Evolutionary conservation across 2,113 vertebrate species (phyloP), one percentile per base, ranked within the genome.

Genomic region (Tychaedon coryphoeus): DNA sequence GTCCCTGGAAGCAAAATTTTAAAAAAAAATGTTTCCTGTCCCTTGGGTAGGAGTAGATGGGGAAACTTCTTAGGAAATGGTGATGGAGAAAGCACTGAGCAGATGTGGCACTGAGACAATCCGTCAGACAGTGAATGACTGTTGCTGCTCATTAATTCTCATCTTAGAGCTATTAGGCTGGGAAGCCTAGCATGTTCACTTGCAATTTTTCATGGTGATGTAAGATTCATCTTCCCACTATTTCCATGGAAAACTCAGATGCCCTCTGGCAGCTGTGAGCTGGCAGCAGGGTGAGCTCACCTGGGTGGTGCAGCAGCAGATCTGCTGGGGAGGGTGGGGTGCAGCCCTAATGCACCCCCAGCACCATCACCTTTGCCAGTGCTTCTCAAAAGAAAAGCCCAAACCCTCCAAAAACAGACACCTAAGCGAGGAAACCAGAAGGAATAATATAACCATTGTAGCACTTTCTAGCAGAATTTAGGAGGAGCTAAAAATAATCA

Each of bases 101-200:
- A 0, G 8, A 23, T 36, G 45, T 1, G 3, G 51, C 51, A 42
- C 50, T 50, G 34, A 66, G 47, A 47, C 9, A 15, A 36, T 4
- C 33, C 1, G 0, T 53, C 43, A 56, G 43, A 47, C 10, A 14
- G n/a, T 15, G 42, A 70, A 56, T 0, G 0, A 51, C 38, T 54
- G 19, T n/a, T 43, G 25, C 19, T 88, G 75, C 38, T 93, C 36
- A 1, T 80, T 83, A 78, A 36, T 88, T 86, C 79, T 88, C 3
- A 3, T 38, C 64, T 54, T 51, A 86, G 56, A 58, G 62, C 43
- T 31, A 42, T 80, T 66, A 61, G 29, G 16, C 82, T 85, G 25
- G 23, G 29, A 40, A 88, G 24, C n/a, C 16, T 71, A 43, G 60
- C 3, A 1, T 56, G 73, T 43, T 79, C 71, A 38, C 58, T 70